Evolutionary conservation across 2,113 vertebrate species (phyloP).

Genomic region (Tragelaphus buxtoni): DNA sequence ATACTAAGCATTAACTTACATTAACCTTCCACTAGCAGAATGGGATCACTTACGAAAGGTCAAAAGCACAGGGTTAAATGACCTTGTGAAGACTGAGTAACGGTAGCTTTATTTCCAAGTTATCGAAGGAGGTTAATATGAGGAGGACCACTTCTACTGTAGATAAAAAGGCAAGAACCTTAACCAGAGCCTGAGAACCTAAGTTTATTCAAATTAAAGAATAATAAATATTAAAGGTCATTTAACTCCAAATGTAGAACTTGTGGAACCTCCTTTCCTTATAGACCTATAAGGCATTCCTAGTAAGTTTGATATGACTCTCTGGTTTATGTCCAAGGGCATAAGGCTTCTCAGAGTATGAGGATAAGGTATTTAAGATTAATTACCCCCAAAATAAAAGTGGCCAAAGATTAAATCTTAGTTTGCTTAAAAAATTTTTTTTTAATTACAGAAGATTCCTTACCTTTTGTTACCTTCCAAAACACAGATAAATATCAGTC

Average conservation of each 20-base stretch:
- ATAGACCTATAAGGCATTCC: neutral
- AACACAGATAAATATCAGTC: neutral
- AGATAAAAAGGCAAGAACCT: neutral
- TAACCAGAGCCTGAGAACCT: neutral
- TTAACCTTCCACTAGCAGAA: neutral
- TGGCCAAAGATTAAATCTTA: neutral
- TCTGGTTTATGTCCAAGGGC: neutral
- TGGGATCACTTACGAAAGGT: neutral
- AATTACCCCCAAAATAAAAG: neutral
- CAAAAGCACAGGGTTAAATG: neutral
- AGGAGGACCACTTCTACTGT: neutral
- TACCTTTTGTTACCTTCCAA: slow-evolving; percentile 5
- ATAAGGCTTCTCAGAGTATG: neutral
- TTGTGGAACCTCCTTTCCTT: neutral
- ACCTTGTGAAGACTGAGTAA: neutral
- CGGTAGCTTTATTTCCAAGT: neutral
- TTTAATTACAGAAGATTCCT: neutral
- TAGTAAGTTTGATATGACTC: neutral
- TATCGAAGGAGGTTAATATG: neutral
- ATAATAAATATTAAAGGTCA: neutral
- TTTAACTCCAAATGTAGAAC: neutral
- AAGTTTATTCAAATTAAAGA: neutral
- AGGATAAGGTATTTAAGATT: neutral
- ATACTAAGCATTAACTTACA: neutral
- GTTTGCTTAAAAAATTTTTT: neutral